Conservation (phyloP, 2,113 vertebrate genomes). For the Forbesichthys papilliferus region DNA sequence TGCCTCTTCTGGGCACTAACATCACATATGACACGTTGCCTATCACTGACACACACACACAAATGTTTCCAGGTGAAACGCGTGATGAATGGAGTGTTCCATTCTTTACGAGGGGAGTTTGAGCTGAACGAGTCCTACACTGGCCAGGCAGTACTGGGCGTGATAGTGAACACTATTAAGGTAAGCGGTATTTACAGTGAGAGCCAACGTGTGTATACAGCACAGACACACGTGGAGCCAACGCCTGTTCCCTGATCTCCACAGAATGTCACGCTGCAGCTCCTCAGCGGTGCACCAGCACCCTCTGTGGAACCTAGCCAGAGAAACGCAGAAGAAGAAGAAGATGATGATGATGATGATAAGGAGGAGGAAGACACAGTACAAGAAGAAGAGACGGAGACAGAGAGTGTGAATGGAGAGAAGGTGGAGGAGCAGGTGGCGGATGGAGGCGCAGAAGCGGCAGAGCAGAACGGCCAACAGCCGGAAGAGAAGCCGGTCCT, state of each 20-base stretch:
- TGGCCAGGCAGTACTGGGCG: slow-evolving; percentile 81
- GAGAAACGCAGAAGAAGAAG: slow-evolving; percentile 50
- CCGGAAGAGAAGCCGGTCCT: no score
- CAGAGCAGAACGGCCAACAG: not conserved
- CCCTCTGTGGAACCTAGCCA: slow-evolving; percentile 39
- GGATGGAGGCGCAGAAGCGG: not conserved
- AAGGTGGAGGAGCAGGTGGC: slow-evolving; percentile 11
- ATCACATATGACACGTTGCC: no score
- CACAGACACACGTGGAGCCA: not conserved
- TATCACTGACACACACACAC: no score
- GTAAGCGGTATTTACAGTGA: slow-evolving; percentile 57
- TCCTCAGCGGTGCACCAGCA: slow-evolving; percentile 70
- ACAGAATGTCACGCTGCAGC: slow-evolving; percentile 88
- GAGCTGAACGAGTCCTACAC: slow-evolving; percentile 85
- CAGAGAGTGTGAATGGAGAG: slow-evolving; percentile 12
- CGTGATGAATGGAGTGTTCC: slow-evolving; percentile 96
- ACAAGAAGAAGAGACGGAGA: slow-evolving; percentile 11
- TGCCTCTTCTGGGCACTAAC: no score
- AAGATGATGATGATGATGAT: slow-evolving; percentile 17
- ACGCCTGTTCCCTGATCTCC: slow-evolving; percentile 5
- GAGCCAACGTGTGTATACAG: not conserved
- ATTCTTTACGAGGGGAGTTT: slow-evolving; percentile 87
- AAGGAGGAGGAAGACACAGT: slow-evolving; percentile 20
- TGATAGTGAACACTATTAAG: slow-evolving; percentile 91
- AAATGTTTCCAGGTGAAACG: slow-evolving; percentile 85